Conservation (phyloP, 2,113 vertebrate species). For the Amazona guildingii region DNA sequence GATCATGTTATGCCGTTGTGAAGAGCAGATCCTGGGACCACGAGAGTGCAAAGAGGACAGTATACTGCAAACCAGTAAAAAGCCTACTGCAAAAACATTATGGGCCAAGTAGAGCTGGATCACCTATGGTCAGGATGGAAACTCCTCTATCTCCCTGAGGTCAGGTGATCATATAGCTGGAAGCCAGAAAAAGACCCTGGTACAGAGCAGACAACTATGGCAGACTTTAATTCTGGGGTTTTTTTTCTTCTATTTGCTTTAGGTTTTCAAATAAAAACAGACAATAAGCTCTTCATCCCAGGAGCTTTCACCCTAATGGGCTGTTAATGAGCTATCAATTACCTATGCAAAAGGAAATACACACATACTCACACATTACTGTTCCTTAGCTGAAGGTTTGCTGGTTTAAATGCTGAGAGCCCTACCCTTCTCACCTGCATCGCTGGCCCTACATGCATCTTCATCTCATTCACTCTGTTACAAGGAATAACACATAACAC, state of each 20-base stretch:
- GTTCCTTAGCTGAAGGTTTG: neutral
- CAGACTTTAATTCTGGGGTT: neutral
- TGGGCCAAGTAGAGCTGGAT: neutral
- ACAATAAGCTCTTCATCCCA: constrained; percentile 1
- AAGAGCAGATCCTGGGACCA: neutral
- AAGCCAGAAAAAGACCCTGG: neutral
- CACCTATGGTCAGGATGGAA: neutral
- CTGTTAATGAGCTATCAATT: constrained; percentile 55
- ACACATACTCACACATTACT: neutral
- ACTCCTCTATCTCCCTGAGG: neutral
- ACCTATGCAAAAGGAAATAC: constrained; percentile 37
- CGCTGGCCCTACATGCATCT: neutral
- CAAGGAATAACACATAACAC: neutral
- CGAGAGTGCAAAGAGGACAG: neutral
- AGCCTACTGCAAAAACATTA: neutral
- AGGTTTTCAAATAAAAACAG: neutral
- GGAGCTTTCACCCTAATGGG: constrained; percentile 6
- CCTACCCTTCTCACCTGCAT: neutral
- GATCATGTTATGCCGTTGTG: neutral
- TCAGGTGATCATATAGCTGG: neutral
- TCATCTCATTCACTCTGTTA: neutral
- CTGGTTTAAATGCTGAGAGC: neutral
- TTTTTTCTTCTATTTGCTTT: neutral
- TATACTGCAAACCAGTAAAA: neutral
- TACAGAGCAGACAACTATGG: neutral